These are phyloP conservation scores for Pteropus alecto DNA, from an alignment of 2,113 vertebrate genomes.

Conservation along the genomic window DNA sequence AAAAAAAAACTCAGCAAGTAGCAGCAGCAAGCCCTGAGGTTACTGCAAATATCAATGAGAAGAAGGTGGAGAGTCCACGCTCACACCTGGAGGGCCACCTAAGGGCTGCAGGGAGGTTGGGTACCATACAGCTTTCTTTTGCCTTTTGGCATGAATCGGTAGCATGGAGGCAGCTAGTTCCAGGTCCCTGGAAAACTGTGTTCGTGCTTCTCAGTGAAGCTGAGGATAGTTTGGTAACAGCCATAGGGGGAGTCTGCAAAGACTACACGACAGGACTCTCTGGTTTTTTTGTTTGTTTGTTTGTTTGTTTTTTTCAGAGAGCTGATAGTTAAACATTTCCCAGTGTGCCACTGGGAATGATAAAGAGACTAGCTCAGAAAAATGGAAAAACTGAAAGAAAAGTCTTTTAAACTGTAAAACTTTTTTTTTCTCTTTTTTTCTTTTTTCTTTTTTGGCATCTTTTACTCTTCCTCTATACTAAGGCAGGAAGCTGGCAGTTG, in stretches of 20 bases:
- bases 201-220: background rate
- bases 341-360: background rate
- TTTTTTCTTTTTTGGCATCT: background rate
- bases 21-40: background rate
- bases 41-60: background rate
- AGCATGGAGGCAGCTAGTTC: background rate
- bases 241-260: background rate
- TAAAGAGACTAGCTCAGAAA: background rate
- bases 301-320: background rate
- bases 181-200: background rate
- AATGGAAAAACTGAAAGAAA: background rate
- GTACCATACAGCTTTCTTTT: accelerated
- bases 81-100: background rate
- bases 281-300: background rate
- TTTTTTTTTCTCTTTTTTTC: background rate
- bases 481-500: background rate
- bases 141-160: background rate
- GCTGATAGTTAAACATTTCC: background rate
- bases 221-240: background rate
- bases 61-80: accelerated
- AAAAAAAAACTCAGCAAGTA: background rate
- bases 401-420: background rate
- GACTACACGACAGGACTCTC: no score
- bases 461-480: background rate
- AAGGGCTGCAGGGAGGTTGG: background rate